phyloP scores from a whole-genome alignment of 2,797 vertebrate species.

The Leuciscus waleckii region DNA sequence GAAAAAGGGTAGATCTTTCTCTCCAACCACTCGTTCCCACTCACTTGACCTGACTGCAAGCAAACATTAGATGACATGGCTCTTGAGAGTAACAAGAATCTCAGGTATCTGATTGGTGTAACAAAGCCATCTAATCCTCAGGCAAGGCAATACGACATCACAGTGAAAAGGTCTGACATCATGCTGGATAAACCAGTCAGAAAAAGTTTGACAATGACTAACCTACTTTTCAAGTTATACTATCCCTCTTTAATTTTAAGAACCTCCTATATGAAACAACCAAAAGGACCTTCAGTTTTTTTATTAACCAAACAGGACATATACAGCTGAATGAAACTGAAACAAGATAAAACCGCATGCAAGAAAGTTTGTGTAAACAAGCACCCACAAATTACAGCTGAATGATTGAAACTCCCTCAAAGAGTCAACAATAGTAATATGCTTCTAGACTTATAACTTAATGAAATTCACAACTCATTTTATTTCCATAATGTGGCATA shows the following conservation, averaged over 20 bases:
- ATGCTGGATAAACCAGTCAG: slow-evolving; percentile 66
- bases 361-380: background rate
- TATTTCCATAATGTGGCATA: background rate
- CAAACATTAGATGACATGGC: background rate
- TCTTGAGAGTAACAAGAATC: slow-evolving; percentile 2
- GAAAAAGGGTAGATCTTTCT: slow-evolving; percentile 56
- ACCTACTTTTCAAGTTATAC: slow-evolving; percentile 23
- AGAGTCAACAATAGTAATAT: background rate
- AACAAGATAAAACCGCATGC: background rate
- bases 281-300: background rate
- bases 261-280: background rate
- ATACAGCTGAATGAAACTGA: background rate
- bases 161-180: background rate
- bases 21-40: slow-evolving; percentile 43
- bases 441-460: background rate
- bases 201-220: slow-evolving; percentile 5
- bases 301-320: background rate
- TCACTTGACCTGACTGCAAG: slow-evolving; percentile 33
- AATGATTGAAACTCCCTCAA: background rate
- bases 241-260: background rate
- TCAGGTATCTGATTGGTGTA: slow-evolving; percentile 15
- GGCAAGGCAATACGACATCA: slow-evolving; percentile 25
- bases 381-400: background rate
- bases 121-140: slow-evolving; percentile 6
- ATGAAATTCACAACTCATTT: background rate